Evolutionary conservation across 2,888 invertebrate species (phyloP).

Genomic region (Diabrotica balteata): DNA sequence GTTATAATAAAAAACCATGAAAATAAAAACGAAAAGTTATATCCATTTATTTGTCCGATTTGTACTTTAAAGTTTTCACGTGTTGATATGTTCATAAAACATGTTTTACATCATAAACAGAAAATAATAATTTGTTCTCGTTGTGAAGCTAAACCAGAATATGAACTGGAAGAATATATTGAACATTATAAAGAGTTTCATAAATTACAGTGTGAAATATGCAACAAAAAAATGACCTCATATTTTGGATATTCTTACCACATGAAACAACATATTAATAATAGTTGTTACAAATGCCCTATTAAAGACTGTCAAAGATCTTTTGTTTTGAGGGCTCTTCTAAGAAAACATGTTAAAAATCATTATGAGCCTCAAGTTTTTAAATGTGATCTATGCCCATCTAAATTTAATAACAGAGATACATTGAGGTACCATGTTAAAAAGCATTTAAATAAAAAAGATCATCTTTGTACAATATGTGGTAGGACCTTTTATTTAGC

Average conservation of each 20-base stretch:
- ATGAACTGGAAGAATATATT: slow-evolving; percentile 5
- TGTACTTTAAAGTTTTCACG: slow-evolving; percentile 2
- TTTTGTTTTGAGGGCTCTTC: neutral
- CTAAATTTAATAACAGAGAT: slow-evolving; percentile 9
- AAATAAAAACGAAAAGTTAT: neutral
- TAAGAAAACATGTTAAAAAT: slow-evolving; percentile 6
- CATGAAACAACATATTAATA: slow-evolving; percentile 3
- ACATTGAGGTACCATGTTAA: slow-evolving; percentile 4
- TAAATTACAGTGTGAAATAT: slow-evolving; percentile 8
- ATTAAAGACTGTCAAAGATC: slow-evolving; percentile 3
- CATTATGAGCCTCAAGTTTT: slow-evolving; percentile 5
- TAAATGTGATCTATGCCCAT: neutral
- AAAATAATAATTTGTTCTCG: neutral
- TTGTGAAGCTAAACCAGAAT: slow-evolving; percentile 10
- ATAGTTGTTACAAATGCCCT: slow-evolving; percentile 4
- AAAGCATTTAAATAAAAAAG: slow-evolving; percentile 10
- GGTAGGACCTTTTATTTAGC: slow-evolving; percentile 7
- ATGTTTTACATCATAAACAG: slow-evolving; percentile 1
- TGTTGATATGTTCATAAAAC: neutral
- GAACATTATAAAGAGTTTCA: slow-evolving; percentile 8
- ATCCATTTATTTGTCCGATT: slow-evolving; percentile 7
- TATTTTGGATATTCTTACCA: slow-evolving; percentile 4
- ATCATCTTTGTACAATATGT: slow-evolving; percentile 6
- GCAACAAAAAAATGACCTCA: neutral
- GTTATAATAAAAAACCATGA: neutral